Conservation (phyloP, 2,797 vertebrate species). For the Poeciliopsis infans region DNA sequence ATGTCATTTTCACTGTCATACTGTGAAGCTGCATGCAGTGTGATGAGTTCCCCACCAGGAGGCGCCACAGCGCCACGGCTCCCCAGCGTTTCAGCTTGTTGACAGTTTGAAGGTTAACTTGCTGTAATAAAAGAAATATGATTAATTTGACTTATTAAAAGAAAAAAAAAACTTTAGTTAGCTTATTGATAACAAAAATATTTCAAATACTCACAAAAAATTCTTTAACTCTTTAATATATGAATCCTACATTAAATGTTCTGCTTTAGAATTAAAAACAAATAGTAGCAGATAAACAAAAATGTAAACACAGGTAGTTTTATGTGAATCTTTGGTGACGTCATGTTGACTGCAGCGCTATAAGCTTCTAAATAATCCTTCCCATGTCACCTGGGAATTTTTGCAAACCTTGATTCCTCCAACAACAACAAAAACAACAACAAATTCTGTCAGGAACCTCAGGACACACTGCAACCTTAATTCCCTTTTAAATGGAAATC, state of each 20-base stretch:
- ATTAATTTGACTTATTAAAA: background rate
- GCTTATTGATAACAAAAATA: background rate
- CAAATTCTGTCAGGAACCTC: constrained; percentile 24
- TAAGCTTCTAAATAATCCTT: constrained; percentile 56
- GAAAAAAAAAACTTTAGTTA: background rate
- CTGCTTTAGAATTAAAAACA: background rate
- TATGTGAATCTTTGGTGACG: constrained; percentile 40
- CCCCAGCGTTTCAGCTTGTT: background rate
- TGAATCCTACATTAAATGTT: background rate
- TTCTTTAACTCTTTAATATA: background rate
- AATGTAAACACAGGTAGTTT: background rate
- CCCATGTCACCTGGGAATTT: constrained; percentile 39
- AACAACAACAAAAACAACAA: constrained; percentile 7
- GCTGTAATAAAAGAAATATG: background rate
- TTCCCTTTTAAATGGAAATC: background rate
- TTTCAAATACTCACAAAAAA: background rate
- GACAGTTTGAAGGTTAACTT: background rate
- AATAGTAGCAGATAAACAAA: background rate
- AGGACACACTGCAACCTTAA: constrained; percentile 12
- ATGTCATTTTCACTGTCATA: background rate
- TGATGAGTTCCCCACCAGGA: constrained; percentile 44
- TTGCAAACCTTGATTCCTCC: constrained; percentile 21
- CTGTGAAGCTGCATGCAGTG: constrained; percentile 22
- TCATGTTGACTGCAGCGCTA: constrained; percentile 10
- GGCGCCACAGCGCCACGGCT: constrained; percentile 55